Base-by-base conservation (phyloP, 2,888 invertebrate species). In the Plebejus melissa region DNA sequence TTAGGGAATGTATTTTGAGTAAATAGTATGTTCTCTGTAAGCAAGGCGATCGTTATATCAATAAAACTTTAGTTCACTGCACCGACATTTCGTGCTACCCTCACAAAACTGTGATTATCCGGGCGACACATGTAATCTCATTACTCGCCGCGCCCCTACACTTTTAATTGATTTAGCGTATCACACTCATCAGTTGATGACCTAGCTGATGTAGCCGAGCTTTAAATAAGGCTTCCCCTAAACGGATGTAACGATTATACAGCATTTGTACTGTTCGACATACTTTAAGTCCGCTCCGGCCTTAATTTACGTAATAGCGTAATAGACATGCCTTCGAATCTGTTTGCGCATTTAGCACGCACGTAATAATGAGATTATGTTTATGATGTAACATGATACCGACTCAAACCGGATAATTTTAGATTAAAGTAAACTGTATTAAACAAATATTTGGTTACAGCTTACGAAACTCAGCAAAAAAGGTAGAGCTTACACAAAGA, bases 81-180 rank as follows among this genome's bases (percentile, higher is more conserved):
- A 46, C 13, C 11, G 4, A 54, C 50, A 54, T 58, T 65, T 65
- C 16, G 65, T 16, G 13, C 32, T 65, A 65, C 32, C 65, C 65
- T 32, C 65, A 65, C 65, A 36, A 32, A 65, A 32, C 65, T 65
- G 65, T 65, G 82, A 82, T 81, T 83, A 83, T 81, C 87, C 85
- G 83, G 83, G 82, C 83, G 82, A 84, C 86, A 85, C 82, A 82
- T 83, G 85, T 88, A 89, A 90, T 89, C 86, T 87, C 83, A 86
- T 88, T 87, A 72, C 32, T 9, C 6, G 22, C 4, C 71, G 22
- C 72, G 65, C 65, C 28, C 32, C 82, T 81, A 81, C 65, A 32
- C 32, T 83, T 81, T 85, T 90, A 90, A 91, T 90, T 89, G 88
- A 90, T 90, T 90, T 87, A 85, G 84, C 84, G 81, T 83, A 84